Evolutionary conservation across 1,140 invertebrate species (phyloP).

Genomic region (Eubasilissa regina): DNA sequence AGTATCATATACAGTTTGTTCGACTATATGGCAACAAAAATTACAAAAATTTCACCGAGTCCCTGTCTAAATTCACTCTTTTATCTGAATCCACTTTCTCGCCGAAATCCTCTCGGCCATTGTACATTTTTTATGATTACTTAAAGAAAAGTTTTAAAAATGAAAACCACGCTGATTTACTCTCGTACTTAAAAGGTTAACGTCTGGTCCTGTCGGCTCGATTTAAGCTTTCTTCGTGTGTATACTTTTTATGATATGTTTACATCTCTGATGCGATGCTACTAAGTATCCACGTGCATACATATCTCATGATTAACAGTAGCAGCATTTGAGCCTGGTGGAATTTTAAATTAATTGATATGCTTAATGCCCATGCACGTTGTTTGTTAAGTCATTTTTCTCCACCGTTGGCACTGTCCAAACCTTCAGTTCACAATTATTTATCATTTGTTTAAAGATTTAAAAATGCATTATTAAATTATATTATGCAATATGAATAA

Average conservation of each 20-base stretch:
- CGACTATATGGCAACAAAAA: too few relatives aligned
- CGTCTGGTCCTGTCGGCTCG: slow-evolving; percentile 22
- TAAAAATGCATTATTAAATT: slow-evolving; percentile 13
- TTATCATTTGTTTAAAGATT: not conserved
- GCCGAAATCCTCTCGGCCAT: too few relatives aligned
- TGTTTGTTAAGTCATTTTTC: not conserved
- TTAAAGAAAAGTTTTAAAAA: too few relatives aligned
- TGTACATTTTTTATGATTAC: too few relatives aligned
- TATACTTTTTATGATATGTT: slow-evolving; percentile 29
- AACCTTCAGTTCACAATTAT: not conserved
- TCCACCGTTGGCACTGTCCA: not conserved
- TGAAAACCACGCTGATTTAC: too few relatives aligned
- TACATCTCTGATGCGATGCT: not conserved
- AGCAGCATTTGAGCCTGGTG: slow-evolving; percentile 7
- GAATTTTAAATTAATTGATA: not conserved
- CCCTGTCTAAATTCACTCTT: too few relatives aligned
- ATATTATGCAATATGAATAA: not conserved
- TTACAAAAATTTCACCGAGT: too few relatives aligned
- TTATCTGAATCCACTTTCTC: too few relatives aligned
- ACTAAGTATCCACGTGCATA: not conserved
- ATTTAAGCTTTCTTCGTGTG: slow-evolving; percentile 31
- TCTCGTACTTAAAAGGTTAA: slow-evolving; percentile 21
- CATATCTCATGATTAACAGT: not conserved
- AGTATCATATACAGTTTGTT: too few relatives aligned
- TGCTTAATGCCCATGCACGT: not conserved